Evolutionary conservation across 2,113 vertebrate genomes (phyloP).

Genomic region (Plecotus auritus): DNA sequence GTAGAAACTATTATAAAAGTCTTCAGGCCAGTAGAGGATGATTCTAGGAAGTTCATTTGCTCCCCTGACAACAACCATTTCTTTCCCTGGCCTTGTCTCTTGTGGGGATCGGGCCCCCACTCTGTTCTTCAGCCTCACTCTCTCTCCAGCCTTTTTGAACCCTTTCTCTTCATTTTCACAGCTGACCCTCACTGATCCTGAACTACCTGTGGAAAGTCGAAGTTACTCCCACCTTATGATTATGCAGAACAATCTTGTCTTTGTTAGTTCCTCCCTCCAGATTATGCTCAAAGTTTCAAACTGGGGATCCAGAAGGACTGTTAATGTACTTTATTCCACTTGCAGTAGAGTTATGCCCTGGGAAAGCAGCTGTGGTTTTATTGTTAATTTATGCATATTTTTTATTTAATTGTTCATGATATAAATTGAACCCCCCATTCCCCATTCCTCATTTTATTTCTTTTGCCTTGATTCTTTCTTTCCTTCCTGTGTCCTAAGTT

Average conservation of each 20-base stretch:
- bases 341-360: not conserved
- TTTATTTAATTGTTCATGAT: not conserved
- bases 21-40: rapidly evolving
- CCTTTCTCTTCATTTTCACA: not conserved
- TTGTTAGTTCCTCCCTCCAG: not conserved
- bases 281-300: not conserved
- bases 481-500: not conserved
- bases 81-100: not conserved
- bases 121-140: no score
- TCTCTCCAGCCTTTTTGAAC: not conserved
- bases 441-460: not conserved
- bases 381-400: not conserved
- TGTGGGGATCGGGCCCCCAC: not conserved
- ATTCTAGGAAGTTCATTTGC: not conserved
- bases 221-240: not conserved
- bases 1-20: not conserved
- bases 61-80: not conserved
- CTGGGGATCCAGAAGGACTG: not conserved
- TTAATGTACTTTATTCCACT: not conserved
- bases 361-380: not conserved
- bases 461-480: not conserved
- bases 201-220: not conserved
- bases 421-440: not conserved
- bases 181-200: not conserved
- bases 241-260: not conserved